Evolutionary conservation across 2,113 vertebrate genomes (phyloP).

Genomic region (Garra rufa): DNA sequence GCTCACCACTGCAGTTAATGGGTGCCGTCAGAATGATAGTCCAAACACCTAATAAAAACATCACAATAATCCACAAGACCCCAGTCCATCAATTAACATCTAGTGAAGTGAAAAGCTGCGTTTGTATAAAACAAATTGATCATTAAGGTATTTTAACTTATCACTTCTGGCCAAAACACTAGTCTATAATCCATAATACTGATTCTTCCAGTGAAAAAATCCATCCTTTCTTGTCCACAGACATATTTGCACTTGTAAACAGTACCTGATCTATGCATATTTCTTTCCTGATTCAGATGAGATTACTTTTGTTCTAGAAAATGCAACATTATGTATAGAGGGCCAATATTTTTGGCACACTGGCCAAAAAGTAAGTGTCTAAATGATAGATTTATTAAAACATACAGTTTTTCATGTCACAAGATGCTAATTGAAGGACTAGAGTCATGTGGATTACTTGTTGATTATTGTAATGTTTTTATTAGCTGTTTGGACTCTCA

Average conservation of each 20-base stretch:
- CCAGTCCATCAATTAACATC: neutral
- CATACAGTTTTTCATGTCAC: neutral
- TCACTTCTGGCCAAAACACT: neutral
- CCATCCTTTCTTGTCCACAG: neutral
- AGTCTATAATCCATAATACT: neutral
- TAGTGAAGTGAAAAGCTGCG: too few species aligned
- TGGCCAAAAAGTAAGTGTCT: neutral
- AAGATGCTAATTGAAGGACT: neutral
- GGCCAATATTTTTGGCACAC: too few species aligned
- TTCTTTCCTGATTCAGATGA: neutral
- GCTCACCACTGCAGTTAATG: neutral
- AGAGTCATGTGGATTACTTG: neutral
- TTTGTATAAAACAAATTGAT: neutral
- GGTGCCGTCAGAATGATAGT: neutral
- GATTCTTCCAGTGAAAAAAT: neutral
- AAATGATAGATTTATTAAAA: neutral
- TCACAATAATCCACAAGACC: neutral
- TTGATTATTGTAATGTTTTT: neutral
- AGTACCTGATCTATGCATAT: too few species aligned
- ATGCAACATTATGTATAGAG: neutral
- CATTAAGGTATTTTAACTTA: neutral
- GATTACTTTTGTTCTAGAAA: neutral
- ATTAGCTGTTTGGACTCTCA: neutral
- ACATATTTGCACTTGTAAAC: too few species aligned
- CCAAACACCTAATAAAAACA: neutral